Evolutionary conservation across 2,797 vertebrate species (phyloP), one percentile per base, ranked within the genome.

Genomic region (Macropodus opercularis): DNA sequence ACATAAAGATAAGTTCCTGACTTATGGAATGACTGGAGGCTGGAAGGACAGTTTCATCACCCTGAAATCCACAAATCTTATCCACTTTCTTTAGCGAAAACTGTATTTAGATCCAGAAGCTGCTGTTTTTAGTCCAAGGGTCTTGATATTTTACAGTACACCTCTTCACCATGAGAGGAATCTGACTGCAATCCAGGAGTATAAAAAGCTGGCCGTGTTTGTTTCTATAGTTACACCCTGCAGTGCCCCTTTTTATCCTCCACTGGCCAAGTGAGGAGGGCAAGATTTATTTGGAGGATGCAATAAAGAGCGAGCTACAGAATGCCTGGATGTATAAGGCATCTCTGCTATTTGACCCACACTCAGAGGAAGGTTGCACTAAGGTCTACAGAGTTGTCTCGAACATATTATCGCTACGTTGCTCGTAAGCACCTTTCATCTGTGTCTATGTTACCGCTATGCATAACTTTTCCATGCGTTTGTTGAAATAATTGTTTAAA

Each of bases 231-330:
- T 85, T 86, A 87, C 84, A 73, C 46, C 44, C 35, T 48, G 18
- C 19, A 51, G 73, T 78, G 62, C 61, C 73, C 68, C 55, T 77
- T 72, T 87, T 88, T 84, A 89, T 85, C 87, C 80, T 64, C 77
- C 71, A 72, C 62, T 36, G 56, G 75, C 81, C 76, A 67, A 84
- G 84, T 75, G 82, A 83, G 81, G 74, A 86, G 80, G 77, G 59
- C 59, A 75, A 83, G 75, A 79, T 90, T 90, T 92, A 93, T 93
- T 93, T 92, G 81, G 81, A 86, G 85, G 89, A 89, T 89, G 87
- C 66, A 85, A 85, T 88, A 82, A 92, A 92, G 91, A 80, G 81
- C 79, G 75, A 77, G 79, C 89, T 89, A 77, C 81, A 87, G 84
- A 89, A 90, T 89, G 83, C 86, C 72, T 76, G 80, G 83, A 87